Evolutionary conservation across 1,140 invertebrate species (phyloP), one percentile per base, ranked within the genome.

Genomic region (Schlechtendalia chinensis): DNA sequence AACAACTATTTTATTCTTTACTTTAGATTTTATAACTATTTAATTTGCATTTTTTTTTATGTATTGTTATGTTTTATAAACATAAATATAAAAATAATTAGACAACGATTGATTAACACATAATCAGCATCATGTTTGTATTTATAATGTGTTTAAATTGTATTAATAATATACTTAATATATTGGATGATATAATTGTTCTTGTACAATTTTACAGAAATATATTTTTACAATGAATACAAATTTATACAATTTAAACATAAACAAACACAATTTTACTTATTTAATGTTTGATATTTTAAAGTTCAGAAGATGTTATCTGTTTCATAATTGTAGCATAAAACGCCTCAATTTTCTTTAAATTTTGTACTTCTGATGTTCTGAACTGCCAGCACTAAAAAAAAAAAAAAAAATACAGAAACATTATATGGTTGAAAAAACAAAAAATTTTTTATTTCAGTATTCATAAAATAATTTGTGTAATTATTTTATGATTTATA

Each of bases 351-450:
- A 79, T 79, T 63, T 79, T 79, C 29, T 63, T 79, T 29, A 79
- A 39, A 59, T 79, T 45, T 63, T 79, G 75, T 47, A 79, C 29
- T 14, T 79, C 75, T n/a, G 56, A 47, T 29, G 75, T 79, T 79
- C 63, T 79, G n/a, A 79, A 79, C 56, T 79, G 75, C 16, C 63
- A 63, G 39, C 75, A 79, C 75, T 79, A 14, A 61, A 79, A 79
- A 69, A 47, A 67, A 67, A n/a, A n/a, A n/a, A 39, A 4, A 39
- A 39, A 39, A 39, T 8, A 39, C 32, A 8, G 32, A 39, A 39
- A n/a, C n/a, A n/a, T n/a, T 39, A 39, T 39, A 39, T 39, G 3
- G 8, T 3, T 8, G 32, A 4, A 58, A 27, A 24, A 69, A 47
- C 32, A 32, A 3, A n/a, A 19, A 63, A 4, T n/a, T 29, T 63